Base-by-base conservation (phyloP, 2,888 invertebrate species). In the Adineta ricciae region DNA sequence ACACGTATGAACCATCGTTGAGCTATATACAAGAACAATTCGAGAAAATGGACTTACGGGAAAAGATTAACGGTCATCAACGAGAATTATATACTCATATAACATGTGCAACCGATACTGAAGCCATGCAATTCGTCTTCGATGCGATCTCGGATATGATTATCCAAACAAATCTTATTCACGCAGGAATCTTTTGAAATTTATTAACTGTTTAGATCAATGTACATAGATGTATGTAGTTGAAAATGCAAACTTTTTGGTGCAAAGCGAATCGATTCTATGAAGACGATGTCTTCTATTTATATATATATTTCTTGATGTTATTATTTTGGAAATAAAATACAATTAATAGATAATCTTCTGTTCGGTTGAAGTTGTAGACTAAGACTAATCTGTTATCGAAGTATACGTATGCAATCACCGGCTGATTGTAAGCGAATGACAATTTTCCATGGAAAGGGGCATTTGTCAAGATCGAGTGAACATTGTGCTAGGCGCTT, bases 101-200 rank as follows among this genome's bases (percentile, higher is more conserved):
- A 41, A 78, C 78, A 78, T 78, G 78, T 78, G 78, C 78, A 41
- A 78, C 78, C 38, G 78, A 78, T 78, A 78, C 78, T n/a, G 78
- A 78, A 78, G 41, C 78, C 24, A 78, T 78, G 78, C 41, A 38
- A n/a, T 78, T 78, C 41, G 78, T 78, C 38, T 78, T 78, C 41
- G 78, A 24, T 78, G 78, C 78, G 11, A 78, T 78, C 21, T 78
- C 78, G n/a, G 78, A 78, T 78, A 78, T 78, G 78, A 78, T 78
- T n/a, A 41, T 78, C 24, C 78, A 78, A 41, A 78, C 41, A n/a
- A 78, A 78, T 78, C 41, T 78, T 11, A 41, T 78, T 41, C 41
- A 38, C n/a, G 72, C 72, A 5, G 72, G 72, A 72, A 72, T 72
- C 14, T 72, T 72, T 36, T 72, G 36, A 72, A 50, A 50, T 50